Evolutionary conservation across 2,888 invertebrate genomes (phyloP), one percentile per base, ranked within the genome.

Genomic region (Cephus runcator): DNA sequence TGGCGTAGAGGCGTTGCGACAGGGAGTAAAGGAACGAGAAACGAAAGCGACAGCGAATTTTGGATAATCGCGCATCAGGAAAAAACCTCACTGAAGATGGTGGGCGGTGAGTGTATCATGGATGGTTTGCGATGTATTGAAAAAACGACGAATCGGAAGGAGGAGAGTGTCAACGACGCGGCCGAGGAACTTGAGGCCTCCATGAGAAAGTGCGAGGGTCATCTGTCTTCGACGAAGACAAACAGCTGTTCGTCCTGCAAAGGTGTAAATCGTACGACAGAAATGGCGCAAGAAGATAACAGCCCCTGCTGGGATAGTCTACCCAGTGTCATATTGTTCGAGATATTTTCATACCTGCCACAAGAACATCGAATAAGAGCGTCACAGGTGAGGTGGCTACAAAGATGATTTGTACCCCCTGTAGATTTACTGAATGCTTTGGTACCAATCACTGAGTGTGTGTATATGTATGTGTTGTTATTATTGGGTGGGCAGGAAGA

Each of bases 281-380:
- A 88, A 87, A 89, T 89, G 88, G 88, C 85, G 83, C 89, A 89
- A 82, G 86, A 87, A 82, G 87, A 87, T 78, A 81, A 81, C 76
- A 82, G 85, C 79, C 87, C 88, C 75, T 87, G 85, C 84, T 92
- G 92, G 92, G 91, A 91, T 82, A 91, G 88, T 83, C 85, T 92
- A 79, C 92, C 92, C 75, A 92, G 91, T 84, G 91, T 92, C 76
- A 92, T 92, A 80, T 87, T 92, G 79, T 89, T 92, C 78, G 92
- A 92, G 85, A 88, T 92, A 80, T 92, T 92, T 85, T 90, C 90
- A 30, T 92, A 92, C 83, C 86, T 92, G 76, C 85, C 91, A 4
- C 88, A 87, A 77, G 84, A 88, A 75, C 88, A 87, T 82, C 86
- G 91, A 78, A 87, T 91, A 78, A 87, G 80, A 84, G 90, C 91